These are phyloP conservation scores for Onychomys arenicola DNA, from an alignment of 2,797 vertebrate species.

Conservation along the genomic window DNA sequence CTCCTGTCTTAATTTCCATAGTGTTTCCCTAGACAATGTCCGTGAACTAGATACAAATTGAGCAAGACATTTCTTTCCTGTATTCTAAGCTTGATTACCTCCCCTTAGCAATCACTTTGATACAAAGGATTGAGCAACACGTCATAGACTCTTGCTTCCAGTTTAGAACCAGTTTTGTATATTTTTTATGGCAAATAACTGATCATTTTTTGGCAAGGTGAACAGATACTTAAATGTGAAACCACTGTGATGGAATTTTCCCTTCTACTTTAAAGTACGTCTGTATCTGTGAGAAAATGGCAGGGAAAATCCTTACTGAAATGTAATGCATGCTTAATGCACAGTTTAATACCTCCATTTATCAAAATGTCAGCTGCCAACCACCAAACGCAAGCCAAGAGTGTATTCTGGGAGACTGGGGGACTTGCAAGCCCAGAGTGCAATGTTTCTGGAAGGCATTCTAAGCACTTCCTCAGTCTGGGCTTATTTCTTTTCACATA, in stretches of 20 bases:
- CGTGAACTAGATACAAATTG: slow-evolving; percentile 6
- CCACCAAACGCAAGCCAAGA: background rate
- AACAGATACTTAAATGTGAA: slow-evolving; percentile 36
- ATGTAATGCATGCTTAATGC: slow-evolving; percentile 62
- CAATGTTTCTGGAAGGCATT: slow-evolving; percentile 36
- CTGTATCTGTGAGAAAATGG: background rate
- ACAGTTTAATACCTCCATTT: slow-evolving; percentile 67
- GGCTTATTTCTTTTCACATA: background rate
- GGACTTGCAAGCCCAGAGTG: slow-evolving; percentile 16
- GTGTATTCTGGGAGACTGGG: slow-evolving; percentile 5
- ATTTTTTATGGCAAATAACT: slow-evolving; percentile 50
- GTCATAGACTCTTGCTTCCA: slow-evolving; percentile 34
- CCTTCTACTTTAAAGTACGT: slow-evolving; percentile 62
- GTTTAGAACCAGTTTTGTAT: slow-evolving; percentile 35
- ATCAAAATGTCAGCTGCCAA: slow-evolving; percentile 72
- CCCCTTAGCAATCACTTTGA: background rate
- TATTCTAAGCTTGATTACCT: background rate
- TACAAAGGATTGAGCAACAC: background rate
- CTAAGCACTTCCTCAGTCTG: background rate
- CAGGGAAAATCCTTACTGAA: slow-evolving; percentile 59
- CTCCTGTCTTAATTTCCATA: background rate
- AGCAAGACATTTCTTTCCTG: slow-evolving; percentile 13
- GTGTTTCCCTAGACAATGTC: slow-evolving; percentile 18
- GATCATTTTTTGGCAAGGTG: slow-evolving; percentile 24
- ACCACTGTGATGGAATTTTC: background rate